Evolutionary conservation across 2,888 invertebrate genomes (phyloP), one percentile per base, ranked within the genome.

Genomic region (Timema podura): DNA sequence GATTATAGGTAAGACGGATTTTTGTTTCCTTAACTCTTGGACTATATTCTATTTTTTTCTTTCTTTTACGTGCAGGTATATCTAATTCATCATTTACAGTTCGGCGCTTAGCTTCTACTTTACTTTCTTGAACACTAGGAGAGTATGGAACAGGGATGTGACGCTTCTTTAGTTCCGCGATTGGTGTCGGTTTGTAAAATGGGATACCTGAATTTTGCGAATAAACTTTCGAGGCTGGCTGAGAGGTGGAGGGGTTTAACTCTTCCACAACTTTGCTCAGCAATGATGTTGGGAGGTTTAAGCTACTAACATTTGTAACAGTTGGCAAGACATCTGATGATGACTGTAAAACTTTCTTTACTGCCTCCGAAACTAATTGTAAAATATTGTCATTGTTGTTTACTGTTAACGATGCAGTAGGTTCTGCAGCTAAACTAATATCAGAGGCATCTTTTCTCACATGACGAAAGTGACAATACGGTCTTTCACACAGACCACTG

Each of bases 381-480:
- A 86, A 85, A 73, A 87, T 78, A 75, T 85, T 84, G 73, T 83
- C 83, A 74, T 83, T 82, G 81, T 82, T 82, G 8, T 66, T 46
- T 47, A n/a, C 16, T 15, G 30, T 16, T 7, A 44, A 30, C 48
- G 13, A 45, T 45, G 16, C 30, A 9, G 47, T 13, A 30, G 61
- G 11, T 47, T 47, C 48, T 48, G 48, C 15, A 16, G 59, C 51
- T 30, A 48, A 13, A 13, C 65, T 15, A 44, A 48, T 45, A 44
- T 13, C 51, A 30, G 57, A 46, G 47, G n/a, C 10, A 49, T 92
- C 92, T 84, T 88, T 90, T 78, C 88, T 90, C 75, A 88, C 86
- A 82, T 96, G 96, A 79, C 92, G 89, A 81, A 92, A 96, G 83
- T 96, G 95, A 83, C 96, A 96, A 82, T 95, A 94, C 44, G 95